These are phyloP conservation scores for Hozukius guyotensis DNA, from an alignment of 2,797 vertebrate species.

Conservation along the genomic window DNA sequence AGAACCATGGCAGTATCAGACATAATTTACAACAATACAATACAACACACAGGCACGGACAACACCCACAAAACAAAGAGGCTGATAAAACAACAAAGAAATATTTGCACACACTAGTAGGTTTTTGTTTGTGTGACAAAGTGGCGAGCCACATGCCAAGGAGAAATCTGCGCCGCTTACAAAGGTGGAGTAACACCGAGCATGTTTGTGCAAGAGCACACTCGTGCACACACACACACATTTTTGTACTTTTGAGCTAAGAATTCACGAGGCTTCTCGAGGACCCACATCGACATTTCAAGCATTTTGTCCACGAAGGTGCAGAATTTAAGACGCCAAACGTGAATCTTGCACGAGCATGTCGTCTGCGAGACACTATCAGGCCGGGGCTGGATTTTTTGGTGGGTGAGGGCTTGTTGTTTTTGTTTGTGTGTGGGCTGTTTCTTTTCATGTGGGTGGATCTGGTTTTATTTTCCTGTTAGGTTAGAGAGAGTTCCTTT, in stretches of 20 bases:
- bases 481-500: conserved; percentile 68
- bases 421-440: conserved; percentile 76
- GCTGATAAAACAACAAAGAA: conserved; percentile 52
- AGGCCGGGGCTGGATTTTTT: conserved; percentile 43
- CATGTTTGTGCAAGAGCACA: conserved; percentile 56
- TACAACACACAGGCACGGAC: conserved; percentile 5
- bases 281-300: conserved; percentile 66
- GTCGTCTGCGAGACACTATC: conserved; percentile 62
- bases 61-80: conserved; percentile 40
- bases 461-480: conserved; percentile 77
- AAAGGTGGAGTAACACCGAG: conserved; percentile 53
- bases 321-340: conserved; percentile 80
- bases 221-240: neutral
- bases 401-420: conserved; percentile 64
- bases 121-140: conserved; percentile 62
- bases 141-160: conserved; percentile 44
- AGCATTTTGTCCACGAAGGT: conserved; percentile 77
- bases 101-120: conserved; percentile 38
- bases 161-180: conserved; percentile 57
- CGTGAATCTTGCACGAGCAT: conserved; percentile 79
- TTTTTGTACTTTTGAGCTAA: conserved; percentile 15
- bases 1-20: conserved; percentile 16
- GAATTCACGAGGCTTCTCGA: conserved; percentile 50
- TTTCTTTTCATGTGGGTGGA: conserved; percentile 76
- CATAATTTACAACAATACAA: conserved; percentile 31